Base-by-base conservation (phyloP, 2,888 invertebrate genomes). In the Gastracanthus pulcherrimus region DNA sequence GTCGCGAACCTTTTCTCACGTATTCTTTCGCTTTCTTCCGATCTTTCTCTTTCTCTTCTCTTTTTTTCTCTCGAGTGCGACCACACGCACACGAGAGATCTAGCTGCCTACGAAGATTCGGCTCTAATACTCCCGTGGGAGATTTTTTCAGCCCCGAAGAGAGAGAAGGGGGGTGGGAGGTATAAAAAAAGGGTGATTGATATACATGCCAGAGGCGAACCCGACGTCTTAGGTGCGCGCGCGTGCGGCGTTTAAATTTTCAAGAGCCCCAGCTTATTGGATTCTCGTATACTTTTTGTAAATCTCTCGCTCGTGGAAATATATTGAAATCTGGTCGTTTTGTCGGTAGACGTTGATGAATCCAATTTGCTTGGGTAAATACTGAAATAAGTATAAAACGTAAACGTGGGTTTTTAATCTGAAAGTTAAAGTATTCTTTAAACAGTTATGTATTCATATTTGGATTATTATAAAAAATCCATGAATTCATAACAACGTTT, bases 91-190 rank as follows among this genome's bases (percentile, higher is more conserved):
- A 7, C 34, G 31, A 48, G 9, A n/a, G 38, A 36, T 36, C 11
- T 4, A 16, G 41, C 13, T 41, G 9, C 9, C 72, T 64, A 23
- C 62, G 77, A 60, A 62, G 11, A 70, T 70, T 77, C 70, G 70
- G 34, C 34, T 70, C 29, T 62, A 77, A 77, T 41, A 58, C 62
- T 70, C 70, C 48, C 77, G 48, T 13, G 77, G 70, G 70, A 70
- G 26, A 9, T 31, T 9, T 16, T 38, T 38, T 38, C 26, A n/a
- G 3, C 36, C 13, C 13, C 36, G 29, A 41, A 13, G 29, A 7
- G 41, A 38, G 23, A 9, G 34, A 2, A 4, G n/a, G 64, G 19
- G 34, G 34, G 26, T 13, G 4, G 55, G 9, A 29, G 55, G 29
- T 55, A 34, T 16, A 36, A 11, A n/a, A 60, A 26, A 60, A 45